Evolutionary conservation across 2,797 vertebrate species (phyloP).

Genomic region (Catamblyrhynchus diadema): DNA sequence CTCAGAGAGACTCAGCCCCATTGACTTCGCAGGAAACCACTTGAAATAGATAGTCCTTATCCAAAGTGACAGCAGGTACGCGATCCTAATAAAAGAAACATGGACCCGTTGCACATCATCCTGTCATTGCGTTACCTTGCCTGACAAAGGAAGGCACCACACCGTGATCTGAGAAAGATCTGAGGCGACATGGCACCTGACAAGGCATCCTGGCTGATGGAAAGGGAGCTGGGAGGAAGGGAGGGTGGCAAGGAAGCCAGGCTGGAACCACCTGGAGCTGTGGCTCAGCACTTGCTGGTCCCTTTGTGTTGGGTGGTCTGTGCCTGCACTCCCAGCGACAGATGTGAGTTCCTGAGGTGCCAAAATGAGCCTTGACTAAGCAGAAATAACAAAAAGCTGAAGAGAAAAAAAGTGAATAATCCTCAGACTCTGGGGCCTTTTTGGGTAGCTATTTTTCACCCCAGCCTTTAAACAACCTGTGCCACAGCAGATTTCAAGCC

Average conservation of each 20-base stretch:
- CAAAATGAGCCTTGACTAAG: background rate
- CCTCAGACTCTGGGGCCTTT: background rate
- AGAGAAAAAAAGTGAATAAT: background rate
- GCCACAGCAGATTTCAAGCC: background rate
- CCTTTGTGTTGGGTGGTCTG: background rate
- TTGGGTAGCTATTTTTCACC: background rate
- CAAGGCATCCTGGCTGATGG: background rate
- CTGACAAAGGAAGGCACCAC: background rate
- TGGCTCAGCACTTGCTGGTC: background rate
- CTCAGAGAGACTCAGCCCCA: background rate
- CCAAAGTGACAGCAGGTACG: constrained; percentile 49
- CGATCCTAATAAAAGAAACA: constrained; percentile 41
- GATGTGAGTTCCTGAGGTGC: background rate
- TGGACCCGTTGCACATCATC: background rate
- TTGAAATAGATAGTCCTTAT: constrained; percentile 49
- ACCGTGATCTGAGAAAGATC: background rate
- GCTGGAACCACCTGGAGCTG: background rate
- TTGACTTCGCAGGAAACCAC: background rate
- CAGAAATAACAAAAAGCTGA: background rate
- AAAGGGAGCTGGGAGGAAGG: background rate
- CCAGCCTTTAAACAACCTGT: background rate
- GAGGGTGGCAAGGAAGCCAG: fast-evolving
- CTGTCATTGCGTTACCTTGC: background rate
- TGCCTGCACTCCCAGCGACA: fast-evolving
- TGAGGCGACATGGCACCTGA: background rate